Base-by-base conservation (phyloP, 2,797 vertebrate genomes). In the Mus spretus region DNA sequence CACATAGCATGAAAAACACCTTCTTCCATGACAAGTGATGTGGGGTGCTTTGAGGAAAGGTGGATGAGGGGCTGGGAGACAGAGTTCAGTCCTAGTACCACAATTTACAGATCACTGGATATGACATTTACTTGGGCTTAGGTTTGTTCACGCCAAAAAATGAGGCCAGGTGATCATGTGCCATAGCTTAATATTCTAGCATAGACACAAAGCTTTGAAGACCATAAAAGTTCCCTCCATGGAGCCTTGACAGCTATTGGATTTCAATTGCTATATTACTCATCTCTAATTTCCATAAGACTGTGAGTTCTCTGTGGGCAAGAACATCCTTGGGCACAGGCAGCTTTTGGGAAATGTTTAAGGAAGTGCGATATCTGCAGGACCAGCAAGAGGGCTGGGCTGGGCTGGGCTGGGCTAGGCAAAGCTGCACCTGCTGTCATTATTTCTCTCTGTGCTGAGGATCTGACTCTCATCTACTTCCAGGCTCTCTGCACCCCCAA, bases 221-320 rank as follows among this genome's bases (percentile, higher is more conserved):
- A 79, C 15, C 9, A 1, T 1, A n/a, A n/a, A 74, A 37, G 3
- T 13, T 70, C 28, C 74, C 92, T 86, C 80, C 70, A 17, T 0
- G 11, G 40, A 61, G 88, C 85, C 37, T 59, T 87, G n/a, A 9
- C 14, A 83, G 20, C 79, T 83, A 80, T 0, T 77, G 88, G 59
- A 80, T 61, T 72, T 28, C 15, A 61, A 20, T 13, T 31, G 22
- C 67, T 70, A 67, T 28, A 59, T 74, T 84, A 44, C 55, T 90
- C 74, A 53, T 78, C 91, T 80, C 59, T 83, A 70, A 67, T 50
- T 95, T 72, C n/a, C 87, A 31, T 34, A 94, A 92, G 96, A 96
- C 0, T 50, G 93, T 77, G 94, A 86, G 91, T 59, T 93, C 87
- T 85, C 85, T 93, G 94, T 2, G 81, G 95, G 95, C 93, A 97